Evolutionary conservation across 2,797 vertebrate genomes (phyloP), one percentile per base, ranked within the genome.

Genomic region (Pitangus sulphuratus): DNA sequence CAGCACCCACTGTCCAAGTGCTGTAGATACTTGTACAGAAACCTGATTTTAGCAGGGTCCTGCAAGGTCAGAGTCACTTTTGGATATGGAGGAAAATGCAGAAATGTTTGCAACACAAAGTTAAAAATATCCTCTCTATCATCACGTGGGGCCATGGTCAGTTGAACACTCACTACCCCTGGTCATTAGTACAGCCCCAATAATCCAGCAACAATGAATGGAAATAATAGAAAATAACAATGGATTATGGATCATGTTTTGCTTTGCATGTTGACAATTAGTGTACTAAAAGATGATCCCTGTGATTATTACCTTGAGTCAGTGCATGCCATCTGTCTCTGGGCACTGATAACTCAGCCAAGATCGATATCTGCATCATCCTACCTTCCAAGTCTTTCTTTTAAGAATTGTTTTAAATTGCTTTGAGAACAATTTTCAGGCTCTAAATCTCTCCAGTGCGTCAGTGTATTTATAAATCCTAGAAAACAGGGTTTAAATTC

Each of bases 111-210:
- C 25, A 42, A 25, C 2, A 64, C 48, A 83, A 79, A 3, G 2
- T 39, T 39, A 45, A 91, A 92, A 91, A 40, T 42, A 17, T 7
- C 2, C 17, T 80, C 76, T 83, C 62, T 81, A 14, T 47, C 42
- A 53, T 53, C 37, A 17, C 0, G 0, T 44, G 21, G 26, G 19
- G 7, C 70, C 11, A 0, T 31, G 12, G 4, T 87, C 7, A 37
- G 26, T 3, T 68, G 54, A 71, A 58, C 24, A 3, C 8, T 64
- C 4, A 0, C 10, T 68, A 0, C 11, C 22, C 9, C 18, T 87
- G 58, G 25, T 50, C 7, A 26, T 3, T 8, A 51, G 28, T 25
- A 25, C 15, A 60, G 20, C 8, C 24, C 13, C 4, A 71, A 0
- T 30, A 26, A 44, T 12, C 30, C 31, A 78, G 15, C 37, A 87